Percentiles rank a stretch among this genome's conserved stretches.
Conservation (phyloP, 2,888 invertebrate species). For the Habrosyne pyritoides region DNA sequence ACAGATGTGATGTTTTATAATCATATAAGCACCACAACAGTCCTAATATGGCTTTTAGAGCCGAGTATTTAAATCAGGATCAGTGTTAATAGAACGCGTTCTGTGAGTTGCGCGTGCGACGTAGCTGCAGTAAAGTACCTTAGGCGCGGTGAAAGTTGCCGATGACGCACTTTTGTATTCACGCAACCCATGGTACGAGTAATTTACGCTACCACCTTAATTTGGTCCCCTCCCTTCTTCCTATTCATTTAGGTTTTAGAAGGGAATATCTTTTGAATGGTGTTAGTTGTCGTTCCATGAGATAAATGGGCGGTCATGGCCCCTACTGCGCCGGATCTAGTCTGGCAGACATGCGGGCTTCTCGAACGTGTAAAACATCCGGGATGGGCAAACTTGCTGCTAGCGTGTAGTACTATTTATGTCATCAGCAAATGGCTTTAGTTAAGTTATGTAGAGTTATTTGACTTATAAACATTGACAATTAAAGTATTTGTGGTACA, state of each 20-base stretch:
- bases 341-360: slow-evolving; percentile 59
- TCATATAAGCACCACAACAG: background rate
- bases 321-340: slow-evolving; percentile 49
- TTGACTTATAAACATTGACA: background rate
- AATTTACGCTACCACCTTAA: slow-evolving; percentile 63
- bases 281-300: slow-evolving; percentile 49
- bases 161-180: slow-evolving; percentile 76
- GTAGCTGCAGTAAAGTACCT: slow-evolving; percentile 24
- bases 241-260: slow-evolving; percentile 44
- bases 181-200: slow-evolving; percentile 62
- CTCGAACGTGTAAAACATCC: slow-evolving; percentile 54
- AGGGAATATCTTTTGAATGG: slow-evolving; percentile 44
- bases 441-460: background rate
- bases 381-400: slow-evolving; percentile 41
- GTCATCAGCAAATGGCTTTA: background rate
- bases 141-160: slow-evolving; percentile 74
- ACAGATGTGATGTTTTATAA: no score
- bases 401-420: slow-evolving; percentile 15
- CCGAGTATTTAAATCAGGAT: slow-evolving; percentile 7
- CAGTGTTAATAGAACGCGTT: slow-evolving; percentile 4
- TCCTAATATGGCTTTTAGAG: background rate
- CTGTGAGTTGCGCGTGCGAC: slow-evolving; percentile 37
- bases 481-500: no score
- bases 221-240: slow-evolving; percentile 49
- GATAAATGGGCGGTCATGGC: slow-evolving; percentile 64